Evolutionary conservation across 1,140 invertebrate genomes (phyloP).

Genomic region (Lepidurus apus): DNA sequence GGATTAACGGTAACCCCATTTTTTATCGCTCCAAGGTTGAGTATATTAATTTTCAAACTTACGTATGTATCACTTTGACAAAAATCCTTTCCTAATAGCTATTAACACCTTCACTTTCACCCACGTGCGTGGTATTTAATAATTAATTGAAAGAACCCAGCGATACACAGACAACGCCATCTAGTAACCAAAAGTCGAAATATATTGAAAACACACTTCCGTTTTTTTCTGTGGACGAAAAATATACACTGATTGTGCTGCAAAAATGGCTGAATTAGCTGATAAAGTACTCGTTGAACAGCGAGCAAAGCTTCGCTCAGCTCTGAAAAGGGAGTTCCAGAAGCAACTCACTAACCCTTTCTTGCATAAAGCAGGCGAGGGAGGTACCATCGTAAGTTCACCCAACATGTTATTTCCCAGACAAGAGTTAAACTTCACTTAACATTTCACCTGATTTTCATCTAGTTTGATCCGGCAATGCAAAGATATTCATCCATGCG

Average conservation of each 20-base stretch:
- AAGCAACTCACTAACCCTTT: constrained; percentile 62
- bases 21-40: no score
- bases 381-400: constrained; percentile 55
- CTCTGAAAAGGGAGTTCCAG: constrained; percentile 59
- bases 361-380: constrained; percentile 49
- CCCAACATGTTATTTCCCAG: neutral
- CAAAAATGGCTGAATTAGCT: neutral
- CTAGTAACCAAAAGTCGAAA: neutral
- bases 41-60: no score
- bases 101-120: no score
- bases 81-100: no score
- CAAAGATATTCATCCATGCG: constrained; percentile 64
- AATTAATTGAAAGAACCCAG: no score
- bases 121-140: no score
- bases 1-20: no score
- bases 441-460: constrained; percentile 42
- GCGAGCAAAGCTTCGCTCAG: constrained; percentile 51
- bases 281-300: constrained; percentile 45
- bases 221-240: neutral
- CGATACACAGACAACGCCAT: neutral
- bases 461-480: constrained; percentile 68
- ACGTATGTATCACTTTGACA: no score
- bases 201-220: neutral
- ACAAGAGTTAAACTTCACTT: neutral
- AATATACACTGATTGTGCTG: neutral